Evolutionary conservation across 2,888 invertebrate genomes (phyloP).

Genomic region (Lepetodrilus schrolli): DNA sequence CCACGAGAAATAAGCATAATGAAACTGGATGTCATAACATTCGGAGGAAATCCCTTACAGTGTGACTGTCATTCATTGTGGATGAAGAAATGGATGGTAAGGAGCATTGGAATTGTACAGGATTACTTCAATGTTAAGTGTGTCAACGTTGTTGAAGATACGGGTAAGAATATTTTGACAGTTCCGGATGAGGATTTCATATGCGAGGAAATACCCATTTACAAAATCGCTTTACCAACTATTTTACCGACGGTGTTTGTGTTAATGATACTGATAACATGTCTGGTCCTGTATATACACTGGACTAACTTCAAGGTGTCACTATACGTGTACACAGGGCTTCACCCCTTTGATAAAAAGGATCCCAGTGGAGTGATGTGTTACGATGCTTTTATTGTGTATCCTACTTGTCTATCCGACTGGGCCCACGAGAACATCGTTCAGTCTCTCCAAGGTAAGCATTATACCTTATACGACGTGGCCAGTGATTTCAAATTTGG

Average conservation of each 20-base stretch:
- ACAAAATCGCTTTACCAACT: conserved; percentile 21
- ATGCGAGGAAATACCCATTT: conserved; percentile 26
- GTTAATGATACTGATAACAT: neutral
- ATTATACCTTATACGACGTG: neutral
- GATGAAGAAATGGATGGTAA: conserved; percentile 36
- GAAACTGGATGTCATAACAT: neutral
- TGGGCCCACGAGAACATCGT: conserved; percentile 5
- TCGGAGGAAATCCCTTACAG: conserved; percentile 35
- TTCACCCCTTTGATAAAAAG: conserved; percentile 35
- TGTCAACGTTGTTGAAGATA: conserved; percentile 29
- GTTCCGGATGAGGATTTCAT: conserved; percentile 34
- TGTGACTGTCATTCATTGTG: conserved; percentile 40
- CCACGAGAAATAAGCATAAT: neutral
- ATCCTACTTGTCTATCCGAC: neutral
- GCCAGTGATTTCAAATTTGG: neutral
- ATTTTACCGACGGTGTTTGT: conserved; percentile 12
- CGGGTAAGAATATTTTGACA: conserved; percentile 14
- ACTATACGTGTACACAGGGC: conserved; percentile 33
- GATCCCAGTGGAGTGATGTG: neutral
- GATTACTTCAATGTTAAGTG: conserved; percentile 35
- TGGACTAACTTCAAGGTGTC: conserved; percentile 30
- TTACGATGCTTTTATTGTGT: conserved; percentile 7
- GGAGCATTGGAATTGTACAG: neutral
- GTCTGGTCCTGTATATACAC: conserved; percentile 18
- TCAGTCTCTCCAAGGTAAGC: neutral